These are phyloP conservation scores for Coregonus ussuriensis DNA, from an alignment of 2,797 vertebrate genomes.

Conservation along the genomic window DNA sequence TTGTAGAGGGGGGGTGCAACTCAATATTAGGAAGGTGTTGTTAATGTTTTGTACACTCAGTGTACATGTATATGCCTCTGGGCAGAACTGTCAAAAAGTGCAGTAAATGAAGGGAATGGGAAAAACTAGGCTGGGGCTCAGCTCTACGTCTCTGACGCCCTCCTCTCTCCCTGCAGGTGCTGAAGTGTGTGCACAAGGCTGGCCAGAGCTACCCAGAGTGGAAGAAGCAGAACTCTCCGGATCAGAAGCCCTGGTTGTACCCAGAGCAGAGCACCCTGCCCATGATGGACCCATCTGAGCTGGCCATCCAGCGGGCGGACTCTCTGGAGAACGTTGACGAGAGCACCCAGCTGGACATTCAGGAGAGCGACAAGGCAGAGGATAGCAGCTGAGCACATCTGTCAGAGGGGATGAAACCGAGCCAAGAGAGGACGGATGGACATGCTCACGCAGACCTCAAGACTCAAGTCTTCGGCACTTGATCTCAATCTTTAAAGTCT, in stretches of 20 bases:
- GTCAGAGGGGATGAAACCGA: background rate
- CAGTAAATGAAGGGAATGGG: background rate
- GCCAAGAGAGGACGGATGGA: background rate
- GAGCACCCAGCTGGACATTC: conserved; percentile 53
- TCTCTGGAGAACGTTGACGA: conserved; percentile 80
- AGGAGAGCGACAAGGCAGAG: conserved; percentile 53
- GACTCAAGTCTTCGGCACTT: background rate
- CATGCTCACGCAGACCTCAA: background rate
- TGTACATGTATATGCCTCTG: too few species aligned
- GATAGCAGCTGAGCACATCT: conserved; percentile 63
- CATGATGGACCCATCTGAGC: conserved; percentile 67
- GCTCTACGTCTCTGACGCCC: background rate
- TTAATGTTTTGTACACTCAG: too few species aligned
- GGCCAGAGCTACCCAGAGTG: conserved; percentile 74
- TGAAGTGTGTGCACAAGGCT: conserved; percentile 77
- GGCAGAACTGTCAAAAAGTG: background rate
- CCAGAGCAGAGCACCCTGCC: conserved; percentile 77
- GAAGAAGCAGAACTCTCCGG: conserved; percentile 72
- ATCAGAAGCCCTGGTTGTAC: conserved; percentile 77
- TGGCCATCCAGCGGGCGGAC: conserved; percentile 75
- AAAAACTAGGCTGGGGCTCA: background rate
- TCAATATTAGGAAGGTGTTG: too few species aligned
- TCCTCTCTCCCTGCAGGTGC: conserved; percentile 65
- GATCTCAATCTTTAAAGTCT: background rate
- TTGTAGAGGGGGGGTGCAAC: too few species aligned